Percentiles rank a stretch among this genome's conserved stretches.
Evolutionary conservation across 1,140 invertebrate species (phyloP).

Genomic region (Achatina immaculata): DNA sequence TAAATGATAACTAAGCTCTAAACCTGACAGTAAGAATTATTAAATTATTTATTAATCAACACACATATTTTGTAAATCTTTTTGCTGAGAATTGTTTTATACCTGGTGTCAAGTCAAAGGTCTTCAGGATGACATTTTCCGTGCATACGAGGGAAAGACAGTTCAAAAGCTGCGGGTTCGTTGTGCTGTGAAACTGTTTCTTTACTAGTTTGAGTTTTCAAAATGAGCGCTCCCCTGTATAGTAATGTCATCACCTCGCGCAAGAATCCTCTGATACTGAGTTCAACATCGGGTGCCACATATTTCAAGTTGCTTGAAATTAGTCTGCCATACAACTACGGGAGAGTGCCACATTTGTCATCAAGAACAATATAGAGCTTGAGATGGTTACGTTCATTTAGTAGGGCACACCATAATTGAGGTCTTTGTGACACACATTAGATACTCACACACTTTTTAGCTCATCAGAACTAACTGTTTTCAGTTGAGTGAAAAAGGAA

Average conservation of each 20-base stretch:
- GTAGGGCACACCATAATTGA: background rate
- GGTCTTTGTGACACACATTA: background rate
- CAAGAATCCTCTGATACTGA: background rate
- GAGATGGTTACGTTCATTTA: background rate
- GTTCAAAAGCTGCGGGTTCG: too few species aligned
- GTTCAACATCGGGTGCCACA: background rate
- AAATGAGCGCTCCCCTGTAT: background rate
- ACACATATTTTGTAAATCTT: too few species aligned
- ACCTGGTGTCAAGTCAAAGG: too few species aligned
- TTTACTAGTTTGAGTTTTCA: background rate
- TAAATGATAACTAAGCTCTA: too few species aligned
- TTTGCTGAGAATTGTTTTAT: too few species aligned
- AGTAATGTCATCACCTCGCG: background rate
- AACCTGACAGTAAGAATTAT: too few species aligned
- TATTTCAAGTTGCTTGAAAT: background rate
- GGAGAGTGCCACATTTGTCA: background rate
- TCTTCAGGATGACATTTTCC: too few species aligned
- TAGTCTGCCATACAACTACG: background rate
- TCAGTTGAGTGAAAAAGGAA: background rate
- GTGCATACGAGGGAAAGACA: too few species aligned
- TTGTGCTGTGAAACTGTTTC: too few species aligned
- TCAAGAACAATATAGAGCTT: background rate
- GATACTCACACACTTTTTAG: background rate
- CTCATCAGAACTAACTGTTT: background rate
- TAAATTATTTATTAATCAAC: too few species aligned